Conservation (phyloP, 2,113 vertebrate genomes). For the Oryzias javanicus region DNA sequence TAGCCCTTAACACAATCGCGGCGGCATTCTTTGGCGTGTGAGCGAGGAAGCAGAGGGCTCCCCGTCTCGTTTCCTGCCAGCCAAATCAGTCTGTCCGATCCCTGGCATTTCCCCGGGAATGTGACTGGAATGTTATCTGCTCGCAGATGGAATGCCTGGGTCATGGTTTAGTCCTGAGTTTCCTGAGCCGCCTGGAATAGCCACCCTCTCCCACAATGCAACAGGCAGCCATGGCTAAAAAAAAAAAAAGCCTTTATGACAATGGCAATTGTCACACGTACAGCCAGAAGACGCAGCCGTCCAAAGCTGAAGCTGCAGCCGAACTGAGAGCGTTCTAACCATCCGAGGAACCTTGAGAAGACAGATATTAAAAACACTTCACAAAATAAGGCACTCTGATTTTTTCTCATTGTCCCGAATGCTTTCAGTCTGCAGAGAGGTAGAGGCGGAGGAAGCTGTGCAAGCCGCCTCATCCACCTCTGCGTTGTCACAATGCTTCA, state of each 20-base stretch:
- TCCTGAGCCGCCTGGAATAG: conserved; percentile 24
- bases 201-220: conserved; percentile 53
- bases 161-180: conserved; percentile 42
- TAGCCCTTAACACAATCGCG: conserved; percentile 22
- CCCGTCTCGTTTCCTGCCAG: conserved; percentile 47
- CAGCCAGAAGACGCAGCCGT: conserved; percentile 23
- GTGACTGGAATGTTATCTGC: conserved; percentile 67
- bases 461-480: conserved; percentile 59
- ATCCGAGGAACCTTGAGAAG: conserved; percentile 49
- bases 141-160: conserved; percentile 52
- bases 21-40: conserved; percentile 66
- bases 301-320: conserved; percentile 39
- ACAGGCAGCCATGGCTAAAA: conserved; percentile 10
- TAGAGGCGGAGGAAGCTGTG: conserved; percentile 60
- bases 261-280: conserved; percentile 31
- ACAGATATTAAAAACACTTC: conserved; percentile 56
- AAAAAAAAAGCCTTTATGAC: conserved; percentile 12
- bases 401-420: conserved; percentile 54
- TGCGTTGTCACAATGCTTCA: conserved; percentile 65
- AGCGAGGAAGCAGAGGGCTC: conserved; percentile 44
- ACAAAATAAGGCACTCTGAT: conserved; percentile 60
- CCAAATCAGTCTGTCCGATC: conserved; percentile 33
- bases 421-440: conserved; percentile 54
- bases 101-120: conserved; percentile 57
- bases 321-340: conserved; percentile 47